Percentiles rank a stretch among this genome's conserved stretches.
phyloP scores from a whole-genome alignment of 2,113 vertebrate species.

The Pristiophorus japonicus region DNA sequence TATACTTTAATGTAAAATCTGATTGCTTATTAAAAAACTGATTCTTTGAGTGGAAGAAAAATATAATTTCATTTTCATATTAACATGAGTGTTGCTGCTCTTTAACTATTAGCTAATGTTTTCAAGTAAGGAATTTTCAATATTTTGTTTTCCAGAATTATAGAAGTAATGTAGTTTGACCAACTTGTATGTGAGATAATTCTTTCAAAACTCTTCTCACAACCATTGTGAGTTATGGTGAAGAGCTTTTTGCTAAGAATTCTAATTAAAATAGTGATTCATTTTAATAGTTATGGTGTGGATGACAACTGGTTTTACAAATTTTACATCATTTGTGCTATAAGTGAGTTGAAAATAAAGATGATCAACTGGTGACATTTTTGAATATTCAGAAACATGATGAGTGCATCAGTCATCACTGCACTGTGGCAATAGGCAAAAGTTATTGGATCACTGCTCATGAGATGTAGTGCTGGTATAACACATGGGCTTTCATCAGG shows the following conservation, averaged over 20 bases:
- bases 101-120: background rate
- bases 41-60: background rate
- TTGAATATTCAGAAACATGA: background rate
- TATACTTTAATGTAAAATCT: background rate
- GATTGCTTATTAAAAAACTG: background rate
- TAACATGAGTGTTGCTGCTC: background rate
- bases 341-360: background rate
- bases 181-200: background rate
- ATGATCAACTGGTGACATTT: background rate
- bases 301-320: background rate
- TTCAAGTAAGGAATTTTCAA: background rate
- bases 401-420: background rate
- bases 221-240: background rate
- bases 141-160: background rate
- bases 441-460: background rate
- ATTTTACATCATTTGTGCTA: background rate
- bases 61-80: background rate
- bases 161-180: background rate
- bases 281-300: background rate
- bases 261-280: background rate
- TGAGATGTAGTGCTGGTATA: background rate
- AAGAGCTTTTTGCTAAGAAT: background rate
- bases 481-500: background rate
- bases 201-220: background rate
- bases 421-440: background rate